Percentiles rank a stretch among this genome's conserved stretches.
These are phyloP conservation scores for Parnassius orleans DNA, from an alignment of 2,888 invertebrate species.

Conservation along the genomic window DNA sequence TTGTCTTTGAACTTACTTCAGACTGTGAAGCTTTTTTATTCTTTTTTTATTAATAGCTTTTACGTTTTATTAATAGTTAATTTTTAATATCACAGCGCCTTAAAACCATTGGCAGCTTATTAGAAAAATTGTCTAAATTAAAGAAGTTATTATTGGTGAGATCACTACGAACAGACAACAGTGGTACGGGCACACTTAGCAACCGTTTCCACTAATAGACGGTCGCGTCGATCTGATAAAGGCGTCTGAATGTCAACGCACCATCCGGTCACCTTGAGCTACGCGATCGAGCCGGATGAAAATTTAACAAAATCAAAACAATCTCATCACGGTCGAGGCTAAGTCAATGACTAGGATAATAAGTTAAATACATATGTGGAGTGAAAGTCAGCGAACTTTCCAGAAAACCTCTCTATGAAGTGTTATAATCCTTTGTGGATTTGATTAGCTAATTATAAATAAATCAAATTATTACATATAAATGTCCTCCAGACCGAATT, in stretches of 20 bases:
- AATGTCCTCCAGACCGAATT: too few species aligned
- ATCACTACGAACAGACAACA: neutral
- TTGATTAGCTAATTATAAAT: too few species aligned
- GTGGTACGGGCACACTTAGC: constrained; percentile 32
- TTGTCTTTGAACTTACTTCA: too few species aligned
- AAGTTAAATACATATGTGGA: neutral
- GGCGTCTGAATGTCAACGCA: constrained; percentile 76
- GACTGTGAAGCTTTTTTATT: too few species aligned
- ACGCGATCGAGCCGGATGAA: constrained; percentile 44
- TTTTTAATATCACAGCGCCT: too few species aligned
- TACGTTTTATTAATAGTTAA: too few species aligned
- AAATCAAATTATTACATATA: too few species aligned
- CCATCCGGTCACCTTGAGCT: constrained; percentile 72
- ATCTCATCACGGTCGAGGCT: constrained; percentile 44
- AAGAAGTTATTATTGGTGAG: too few species aligned
- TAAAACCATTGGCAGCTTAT: too few species aligned
- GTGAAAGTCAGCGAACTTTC: neutral
- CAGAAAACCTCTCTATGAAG: neutral
- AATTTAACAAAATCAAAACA: constrained; percentile 63
- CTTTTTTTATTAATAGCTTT: too few species aligned
- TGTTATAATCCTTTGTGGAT: too few species aligned
- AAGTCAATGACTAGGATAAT: constrained; percentile 27
- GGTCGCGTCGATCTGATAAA: constrained; percentile 59
- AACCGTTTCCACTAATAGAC: constrained; percentile 47
- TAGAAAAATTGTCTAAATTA: too few species aligned